Percentiles rank a stretch among this genome's conserved stretches.
Evolutionary conservation across 2,797 vertebrate genomes (phyloP).

Genomic region (Falco berigora): DNA sequence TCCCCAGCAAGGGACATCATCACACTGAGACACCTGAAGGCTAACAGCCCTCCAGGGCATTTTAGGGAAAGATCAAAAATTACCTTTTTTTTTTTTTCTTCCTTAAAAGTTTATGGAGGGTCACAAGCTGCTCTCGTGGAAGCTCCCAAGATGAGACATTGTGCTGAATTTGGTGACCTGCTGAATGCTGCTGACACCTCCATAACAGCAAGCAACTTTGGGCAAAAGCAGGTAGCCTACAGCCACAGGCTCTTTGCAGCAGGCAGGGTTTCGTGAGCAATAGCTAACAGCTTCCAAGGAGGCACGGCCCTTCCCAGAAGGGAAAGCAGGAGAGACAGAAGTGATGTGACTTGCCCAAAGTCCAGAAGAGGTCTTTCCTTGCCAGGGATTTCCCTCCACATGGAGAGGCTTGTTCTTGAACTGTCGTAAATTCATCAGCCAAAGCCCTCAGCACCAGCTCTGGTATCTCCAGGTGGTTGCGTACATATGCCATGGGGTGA

Average conservation of each 20-base stretch:
- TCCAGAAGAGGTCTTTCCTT: background rate
- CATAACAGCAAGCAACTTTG: background rate
- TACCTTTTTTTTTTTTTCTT: background rate
- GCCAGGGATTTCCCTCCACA: background rate
- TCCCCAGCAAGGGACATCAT: background rate
- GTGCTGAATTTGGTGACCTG: background rate
- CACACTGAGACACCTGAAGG: background rate
- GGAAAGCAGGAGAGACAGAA: background rate
- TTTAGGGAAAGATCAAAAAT: background rate
- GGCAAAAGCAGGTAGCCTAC: background rate
- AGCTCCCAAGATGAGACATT: background rate
- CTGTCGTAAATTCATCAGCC: background rate
- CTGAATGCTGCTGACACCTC: background rate
- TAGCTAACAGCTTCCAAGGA: background rate
- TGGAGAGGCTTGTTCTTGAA: background rate
- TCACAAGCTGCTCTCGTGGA: background rate
- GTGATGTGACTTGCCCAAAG: background rate
- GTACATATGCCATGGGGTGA: fast-evolving
- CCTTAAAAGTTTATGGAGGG: background rate
- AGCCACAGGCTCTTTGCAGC: background rate
- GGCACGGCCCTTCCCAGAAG: background rate
- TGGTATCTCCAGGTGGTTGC: background rate
- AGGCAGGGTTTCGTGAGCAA: background rate
- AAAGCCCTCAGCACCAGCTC: background rate
- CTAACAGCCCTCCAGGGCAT: background rate